A percentile compares a stretch with the other conserved stretches of the same genome.
Conservation (phyloP, 2,888 invertebrate species). For the Zonitis immaculata region DNA sequence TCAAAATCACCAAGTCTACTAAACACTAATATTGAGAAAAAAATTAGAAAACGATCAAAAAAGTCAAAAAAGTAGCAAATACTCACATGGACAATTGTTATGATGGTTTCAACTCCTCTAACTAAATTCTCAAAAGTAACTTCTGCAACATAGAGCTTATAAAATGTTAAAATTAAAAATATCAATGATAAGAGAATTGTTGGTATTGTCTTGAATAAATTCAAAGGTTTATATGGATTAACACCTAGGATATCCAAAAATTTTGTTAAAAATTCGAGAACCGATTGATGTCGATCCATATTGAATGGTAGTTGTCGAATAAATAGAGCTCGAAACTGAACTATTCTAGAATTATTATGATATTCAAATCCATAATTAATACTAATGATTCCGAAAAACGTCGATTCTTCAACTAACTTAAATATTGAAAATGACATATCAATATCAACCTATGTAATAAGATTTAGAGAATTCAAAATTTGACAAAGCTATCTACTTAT, state of each 20-base stretch:
- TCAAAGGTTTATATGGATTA: neutral
- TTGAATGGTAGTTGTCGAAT: no score
- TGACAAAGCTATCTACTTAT: no score
- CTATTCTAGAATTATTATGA: no score
- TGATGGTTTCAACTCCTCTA: neutral
- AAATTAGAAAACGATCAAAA: neutral
- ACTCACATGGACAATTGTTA: neutral
- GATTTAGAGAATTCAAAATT: no score
- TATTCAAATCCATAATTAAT: no score
- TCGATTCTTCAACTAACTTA: no score
- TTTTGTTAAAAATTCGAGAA: neutral
- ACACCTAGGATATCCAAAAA: neutral
- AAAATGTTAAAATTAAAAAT: neutral
- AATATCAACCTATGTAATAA: no score
- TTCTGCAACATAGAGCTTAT: neutral
- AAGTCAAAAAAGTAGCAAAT: neutral
- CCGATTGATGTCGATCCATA: neutral
- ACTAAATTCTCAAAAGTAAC: neutral
- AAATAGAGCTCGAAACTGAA: no score
- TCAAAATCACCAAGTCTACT: neutral
- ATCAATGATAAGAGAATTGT: neutral
- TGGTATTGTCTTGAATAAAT: neutral
- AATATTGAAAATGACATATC: no score
- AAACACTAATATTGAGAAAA: neutral
- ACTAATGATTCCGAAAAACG: no score